Conservation (phyloP, 1,140 invertebrate species). For the Aphidius ervi region DNA sequence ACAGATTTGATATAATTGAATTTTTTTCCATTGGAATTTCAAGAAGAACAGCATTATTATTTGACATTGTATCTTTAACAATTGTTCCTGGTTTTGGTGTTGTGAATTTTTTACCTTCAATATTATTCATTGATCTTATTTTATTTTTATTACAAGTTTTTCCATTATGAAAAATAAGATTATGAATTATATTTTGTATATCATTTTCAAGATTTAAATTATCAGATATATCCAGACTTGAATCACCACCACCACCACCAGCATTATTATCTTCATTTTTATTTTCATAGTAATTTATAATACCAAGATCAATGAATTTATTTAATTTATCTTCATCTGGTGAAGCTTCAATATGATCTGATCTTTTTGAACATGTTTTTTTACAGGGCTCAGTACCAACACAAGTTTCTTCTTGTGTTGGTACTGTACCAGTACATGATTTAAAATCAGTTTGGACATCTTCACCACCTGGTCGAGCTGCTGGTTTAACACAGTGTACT, state of each 20-base stretch:
- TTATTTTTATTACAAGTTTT: constrained; percentile 17
- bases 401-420: constrained; percentile 36
- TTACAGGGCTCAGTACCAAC: constrained; percentile 45
- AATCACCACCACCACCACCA: constrained; percentile 27
- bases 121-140: constrained; percentile 26
- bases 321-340: background rate
- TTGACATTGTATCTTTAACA: constrained; percentile 39
- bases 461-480: constrained; percentile 42
- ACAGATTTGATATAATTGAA: constrained; percentile 40
- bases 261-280: constrained; percentile 8
- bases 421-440: constrained; percentile 42
- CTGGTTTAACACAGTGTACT: constrained; percentile 51
- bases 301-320: constrained; percentile 12
- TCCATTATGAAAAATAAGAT: constrained; percentile 25
- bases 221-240: constrained; percentile 28
- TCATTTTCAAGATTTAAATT: background rate
- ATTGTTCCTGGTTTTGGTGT: constrained; percentile 41
- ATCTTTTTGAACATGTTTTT: constrained; percentile 37
- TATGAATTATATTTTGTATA: constrained; percentile 26
- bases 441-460: constrained; percentile 47
- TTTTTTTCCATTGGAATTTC: constrained; percentile 42
- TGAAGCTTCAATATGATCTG: constrained; percentile 18
- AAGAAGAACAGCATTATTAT: constrained; percentile 38
- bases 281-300: constrained; percentile 24
- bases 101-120: constrained; percentile 22